phyloP scores from a whole-genome alignment of 2,888 invertebrate genomes.

The Willowsia nigromaculata region DNA sequence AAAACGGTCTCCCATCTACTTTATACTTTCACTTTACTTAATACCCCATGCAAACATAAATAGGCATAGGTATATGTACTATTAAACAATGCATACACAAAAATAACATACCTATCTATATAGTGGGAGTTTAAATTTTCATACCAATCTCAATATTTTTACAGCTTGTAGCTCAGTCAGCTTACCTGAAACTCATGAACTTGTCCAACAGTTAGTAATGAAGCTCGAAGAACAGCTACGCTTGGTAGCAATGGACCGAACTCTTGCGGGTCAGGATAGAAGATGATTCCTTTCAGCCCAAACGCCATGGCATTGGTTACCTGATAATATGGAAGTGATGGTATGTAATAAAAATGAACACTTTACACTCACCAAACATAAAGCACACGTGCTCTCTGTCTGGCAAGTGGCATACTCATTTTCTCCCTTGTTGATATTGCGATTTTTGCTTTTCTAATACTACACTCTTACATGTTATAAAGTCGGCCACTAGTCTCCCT shows the following conservation, averaged over 20 bases:
- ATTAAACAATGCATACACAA: too few species aligned
- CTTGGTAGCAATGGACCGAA: constrained; percentile 76
- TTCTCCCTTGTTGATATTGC: too few species aligned
- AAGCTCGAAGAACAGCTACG: constrained; percentile 74
- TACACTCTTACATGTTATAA: too few species aligned
- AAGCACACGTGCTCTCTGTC: too few species aligned
- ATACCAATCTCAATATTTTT: not conserved
- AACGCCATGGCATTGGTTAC: constrained; percentile 75
- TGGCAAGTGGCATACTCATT: too few species aligned
- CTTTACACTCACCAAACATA: not conserved
- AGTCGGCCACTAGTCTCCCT: too few species aligned
- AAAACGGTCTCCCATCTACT: not conserved
- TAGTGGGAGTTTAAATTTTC: not conserved
- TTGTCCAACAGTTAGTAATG: constrained; percentile 76
- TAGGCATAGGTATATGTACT: too few species aligned
- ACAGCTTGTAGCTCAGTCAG: too few species aligned
- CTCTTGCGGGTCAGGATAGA: constrained; percentile 78
- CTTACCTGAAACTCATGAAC: constrained; percentile 78
- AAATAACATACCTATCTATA: too few species aligned
- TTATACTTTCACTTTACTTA: not conserved
- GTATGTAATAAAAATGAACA: not conserved
- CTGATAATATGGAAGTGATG: constrained; percentile 50
- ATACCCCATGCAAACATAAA: too few species aligned
- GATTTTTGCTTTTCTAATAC: too few species aligned
- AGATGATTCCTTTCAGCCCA: constrained; percentile 77